A percentile compares a stretch with the other conserved stretches of the same genome.
Evolutionary conservation across 2,888 invertebrate genomes (phyloP).

Genomic region (Cephus spinipes): DNA sequence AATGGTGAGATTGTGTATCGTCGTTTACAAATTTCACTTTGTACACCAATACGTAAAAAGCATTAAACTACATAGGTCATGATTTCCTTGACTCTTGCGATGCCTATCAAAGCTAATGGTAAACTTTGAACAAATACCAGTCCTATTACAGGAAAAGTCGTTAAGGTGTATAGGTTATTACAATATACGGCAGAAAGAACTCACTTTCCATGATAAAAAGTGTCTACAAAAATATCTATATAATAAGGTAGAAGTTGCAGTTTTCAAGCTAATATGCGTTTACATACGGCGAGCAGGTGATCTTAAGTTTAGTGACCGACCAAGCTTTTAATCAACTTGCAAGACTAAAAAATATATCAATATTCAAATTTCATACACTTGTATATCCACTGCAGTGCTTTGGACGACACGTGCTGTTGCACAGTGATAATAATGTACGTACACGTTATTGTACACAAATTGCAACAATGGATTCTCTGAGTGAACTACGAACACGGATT

Average conservation of each 20-base stretch:
- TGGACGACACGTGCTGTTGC: not conserved
- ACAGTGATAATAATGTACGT: not conserved
- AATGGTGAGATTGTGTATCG: constrained; percentile 39
- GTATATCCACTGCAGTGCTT: not conserved
- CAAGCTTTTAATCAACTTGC: constrained; percentile 13
- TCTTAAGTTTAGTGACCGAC: constrained; percentile 53
- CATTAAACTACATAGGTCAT: constrained; percentile 58
- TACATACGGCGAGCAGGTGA: constrained; percentile 41
- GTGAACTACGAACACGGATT: not conserved
- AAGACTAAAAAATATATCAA: not conserved
- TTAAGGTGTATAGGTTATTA: constrained; percentile 34
- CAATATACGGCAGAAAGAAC: constrained; percentile 53
- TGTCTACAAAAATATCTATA: constrained; percentile 60
- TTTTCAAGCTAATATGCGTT: constrained; percentile 42
- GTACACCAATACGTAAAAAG: constrained; percentile 61
- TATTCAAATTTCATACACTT: not conserved
- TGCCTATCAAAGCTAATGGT: constrained; percentile 43
- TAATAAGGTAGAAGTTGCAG: constrained; percentile 49
- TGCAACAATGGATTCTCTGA: not conserved
- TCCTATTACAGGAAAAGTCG: constrained; percentile 37
- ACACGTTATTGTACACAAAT: not conserved
- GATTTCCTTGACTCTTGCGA: constrained; percentile 42
- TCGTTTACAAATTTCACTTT: constrained; percentile 44
- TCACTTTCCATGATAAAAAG: constrained; percentile 51
- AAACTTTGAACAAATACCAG: constrained; percentile 42